phyloP scores from a whole-genome alignment of 2,888 invertebrate species.

The Xestia sexstrigata region DNA sequence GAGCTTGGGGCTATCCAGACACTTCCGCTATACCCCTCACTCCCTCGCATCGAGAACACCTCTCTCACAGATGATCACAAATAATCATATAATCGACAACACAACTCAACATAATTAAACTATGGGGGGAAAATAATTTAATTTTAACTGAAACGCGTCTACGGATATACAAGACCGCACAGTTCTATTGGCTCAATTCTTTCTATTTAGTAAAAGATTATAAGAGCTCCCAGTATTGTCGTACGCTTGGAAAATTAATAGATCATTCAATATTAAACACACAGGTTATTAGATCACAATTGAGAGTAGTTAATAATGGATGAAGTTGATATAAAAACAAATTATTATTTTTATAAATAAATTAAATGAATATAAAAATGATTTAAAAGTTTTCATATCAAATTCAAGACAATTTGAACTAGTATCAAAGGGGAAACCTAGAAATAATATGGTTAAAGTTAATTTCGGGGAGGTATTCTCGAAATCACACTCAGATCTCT shows the following conservation, averaged over 20 bases:
- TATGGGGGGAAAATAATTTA: slow-evolving; percentile 81
- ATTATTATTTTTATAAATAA: background rate
- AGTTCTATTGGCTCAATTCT: slow-evolving; percentile 72
- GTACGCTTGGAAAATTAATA: slow-evolving; percentile 82
- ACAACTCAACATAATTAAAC: slow-evolving; percentile 87
- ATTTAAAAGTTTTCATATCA: slow-evolving; percentile 74
- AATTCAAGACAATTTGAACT: slow-evolving; percentile 64
- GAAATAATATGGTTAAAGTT: slow-evolving; percentile 37
- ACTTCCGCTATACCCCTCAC: slow-evolving; percentile 90
- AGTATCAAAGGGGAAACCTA: slow-evolving; percentile 21
- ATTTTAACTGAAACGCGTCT: slow-evolving; percentile 82
- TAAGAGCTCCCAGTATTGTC: slow-evolving; percentile 79
- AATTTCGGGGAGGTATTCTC: slow-evolving; percentile 80
- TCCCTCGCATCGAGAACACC: slow-evolving; percentile 91
- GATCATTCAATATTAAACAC: slow-evolving; percentile 72
- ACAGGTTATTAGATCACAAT: slow-evolving; percentile 63
- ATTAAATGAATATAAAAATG: slow-evolving; percentile 7
- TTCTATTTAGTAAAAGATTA: slow-evolving; percentile 69
- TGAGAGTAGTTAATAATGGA: slow-evolving; percentile 47
- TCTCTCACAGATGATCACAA: slow-evolving; percentile 90
- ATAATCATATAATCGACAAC: slow-evolving; percentile 87
- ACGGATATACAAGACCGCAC: slow-evolving; percentile 79
- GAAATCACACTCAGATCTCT: slow-evolving; percentile 72
- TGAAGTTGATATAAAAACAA: slow-evolving; percentile 77
- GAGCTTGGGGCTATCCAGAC: slow-evolving; percentile 89